Percentiles rank a stretch among this genome's conserved stretches.
Evolutionary conservation across 2,113 vertebrate species (phyloP).

Genomic region (Symphodus melops): DNA sequence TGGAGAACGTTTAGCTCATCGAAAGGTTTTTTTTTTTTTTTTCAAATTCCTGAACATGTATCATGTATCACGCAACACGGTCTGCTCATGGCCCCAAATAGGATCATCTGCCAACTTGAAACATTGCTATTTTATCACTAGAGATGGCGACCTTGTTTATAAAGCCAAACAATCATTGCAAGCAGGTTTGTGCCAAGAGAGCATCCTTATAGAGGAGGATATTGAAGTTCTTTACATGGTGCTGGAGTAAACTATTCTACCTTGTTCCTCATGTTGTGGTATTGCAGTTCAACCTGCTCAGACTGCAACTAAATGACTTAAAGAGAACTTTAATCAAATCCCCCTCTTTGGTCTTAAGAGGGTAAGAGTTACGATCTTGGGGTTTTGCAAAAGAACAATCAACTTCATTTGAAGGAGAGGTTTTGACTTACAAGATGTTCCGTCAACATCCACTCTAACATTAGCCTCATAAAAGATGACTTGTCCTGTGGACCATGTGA

Average conservation of each 20-base stretch:
- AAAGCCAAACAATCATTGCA: not conserved
- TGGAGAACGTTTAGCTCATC: not conserved
- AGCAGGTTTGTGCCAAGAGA: too few relatives aligned
- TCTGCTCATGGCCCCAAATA: not conserved
- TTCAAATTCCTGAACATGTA: not conserved
- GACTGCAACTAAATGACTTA: not conserved
- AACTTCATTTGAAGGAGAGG: too few relatives aligned
- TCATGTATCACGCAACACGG: not conserved
- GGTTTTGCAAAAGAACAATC: too few relatives aligned
- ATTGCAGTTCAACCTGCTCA: not conserved
- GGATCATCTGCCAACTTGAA: not conserved
- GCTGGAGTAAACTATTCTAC: not conserved
- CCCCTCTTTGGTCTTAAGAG: not conserved
- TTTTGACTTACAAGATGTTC: too few relatives aligned
- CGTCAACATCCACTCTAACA: too few relatives aligned
- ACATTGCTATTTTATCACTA: not conserved
- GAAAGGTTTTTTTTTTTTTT: not conserved
- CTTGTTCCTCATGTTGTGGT: not conserved
- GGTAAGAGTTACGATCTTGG: not conserved
- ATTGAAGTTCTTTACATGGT: not conserved
- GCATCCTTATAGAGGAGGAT: not conserved
- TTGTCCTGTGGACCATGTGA: too few relatives aligned
- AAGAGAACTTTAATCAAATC: not conserved
- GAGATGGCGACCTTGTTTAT: not conserved
- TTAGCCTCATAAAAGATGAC: too few relatives aligned